These are phyloP conservation scores for Meteorus sp. DNA, from an alignment of 1,140 invertebrate genomes.

Conservation along the genomic window DNA sequence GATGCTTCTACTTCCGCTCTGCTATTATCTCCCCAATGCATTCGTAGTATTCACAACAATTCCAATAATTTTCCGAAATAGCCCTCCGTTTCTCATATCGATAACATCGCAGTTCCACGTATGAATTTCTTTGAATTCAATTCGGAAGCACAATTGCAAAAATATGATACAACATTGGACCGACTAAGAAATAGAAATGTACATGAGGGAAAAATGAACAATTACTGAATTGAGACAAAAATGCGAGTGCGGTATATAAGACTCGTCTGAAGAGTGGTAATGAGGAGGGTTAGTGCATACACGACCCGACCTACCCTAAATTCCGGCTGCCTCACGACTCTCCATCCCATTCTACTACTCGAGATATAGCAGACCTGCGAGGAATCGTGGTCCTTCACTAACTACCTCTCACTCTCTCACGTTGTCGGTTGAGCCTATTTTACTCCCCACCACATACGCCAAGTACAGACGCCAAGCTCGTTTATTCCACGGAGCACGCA, in stretches of 20 bases:
- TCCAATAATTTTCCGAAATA: too few relatives aligned
- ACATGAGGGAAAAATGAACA: too few relatives aligned
- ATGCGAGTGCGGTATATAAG: conserved; percentile 10
- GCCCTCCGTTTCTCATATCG: too few relatives aligned
- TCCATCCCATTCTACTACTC: not conserved
- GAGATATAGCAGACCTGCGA: conserved; percentile 3
- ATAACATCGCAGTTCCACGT: too few relatives aligned
- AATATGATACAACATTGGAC: too few relatives aligned
- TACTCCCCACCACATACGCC: conserved; percentile 1
- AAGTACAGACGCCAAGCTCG: conserved; percentile 31
- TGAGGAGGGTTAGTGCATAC: not conserved
- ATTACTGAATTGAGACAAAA: not conserved
- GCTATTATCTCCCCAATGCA: too few relatives aligned
- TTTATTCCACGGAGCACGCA: conserved; percentile 45
- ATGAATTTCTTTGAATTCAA: too few relatives aligned
- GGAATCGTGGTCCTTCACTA: conserved; percentile 3
- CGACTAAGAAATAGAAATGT: too few relatives aligned
- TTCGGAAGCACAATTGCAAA: too few relatives aligned
- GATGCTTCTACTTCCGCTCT: too few relatives aligned
- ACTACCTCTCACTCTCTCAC: conserved; percentile 12
- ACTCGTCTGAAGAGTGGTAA: conserved; percentile 5
- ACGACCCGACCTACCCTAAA: conserved; percentile 29
- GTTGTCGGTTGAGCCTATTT: conserved; percentile 8
- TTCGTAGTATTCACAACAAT: too few relatives aligned
- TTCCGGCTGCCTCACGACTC: conserved; percentile 14